Evolutionary conservation across 2,797 vertebrate species (phyloP).

Genomic region (Carapus acus): DNA sequence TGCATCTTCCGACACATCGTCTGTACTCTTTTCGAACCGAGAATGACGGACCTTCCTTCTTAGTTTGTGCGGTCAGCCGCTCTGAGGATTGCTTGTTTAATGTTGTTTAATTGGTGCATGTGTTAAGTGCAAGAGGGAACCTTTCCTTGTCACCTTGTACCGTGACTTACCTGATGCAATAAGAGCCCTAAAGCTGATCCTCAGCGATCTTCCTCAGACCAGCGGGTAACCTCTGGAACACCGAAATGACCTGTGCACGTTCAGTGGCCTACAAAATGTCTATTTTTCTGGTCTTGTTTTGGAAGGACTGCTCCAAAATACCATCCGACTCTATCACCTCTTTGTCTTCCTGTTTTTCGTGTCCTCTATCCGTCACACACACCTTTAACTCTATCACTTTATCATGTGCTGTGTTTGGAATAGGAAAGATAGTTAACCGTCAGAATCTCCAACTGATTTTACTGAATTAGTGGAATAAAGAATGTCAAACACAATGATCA

Average conservation of each 20-base stretch:
- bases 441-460: slow-evolving; percentile 56
- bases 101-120: slow-evolving; percentile 47
- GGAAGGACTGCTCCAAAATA: slow-evolving; percentile 4
- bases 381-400: slow-evolving; percentile 44
- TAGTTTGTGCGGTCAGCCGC: slow-evolving; percentile 21
- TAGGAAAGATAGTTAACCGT: slow-evolving; percentile 41
- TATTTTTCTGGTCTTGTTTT: slow-evolving; percentile 41
- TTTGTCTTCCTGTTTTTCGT: slow-evolving; percentile 39
- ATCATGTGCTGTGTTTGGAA: slow-evolving; percentile 55
- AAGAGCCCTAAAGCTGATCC: slow-evolving; percentile 22
- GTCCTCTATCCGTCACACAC: slow-evolving; percentile 31
- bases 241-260: slow-evolving; percentile 23
- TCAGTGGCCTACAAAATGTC: slow-evolving; percentile 44
- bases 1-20: slow-evolving; percentile 31
- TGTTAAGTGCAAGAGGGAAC: slow-evolving; percentile 28
- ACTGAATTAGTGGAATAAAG: slow-evolving; percentile 65
- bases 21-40: slow-evolving; percentile 24
- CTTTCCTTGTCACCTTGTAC: slow-evolving; percentile 35
- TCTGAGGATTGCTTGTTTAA: slow-evolving; percentile 28
- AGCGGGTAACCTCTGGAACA: slow-evolving; percentile 42
- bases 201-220: slow-evolving; percentile 3
- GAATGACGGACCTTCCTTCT: slow-evolving; percentile 28
- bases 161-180: slow-evolving; percentile 39
- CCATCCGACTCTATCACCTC: slow-evolving; percentile 27
- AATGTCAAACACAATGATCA: slow-evolving; percentile 40